Percentiles rank a stretch among this genome's conserved stretches.
Evolutionary conservation across 2,113 vertebrate genomes (phyloP).

Genomic region (Galemys pyrenaicus): DNA sequence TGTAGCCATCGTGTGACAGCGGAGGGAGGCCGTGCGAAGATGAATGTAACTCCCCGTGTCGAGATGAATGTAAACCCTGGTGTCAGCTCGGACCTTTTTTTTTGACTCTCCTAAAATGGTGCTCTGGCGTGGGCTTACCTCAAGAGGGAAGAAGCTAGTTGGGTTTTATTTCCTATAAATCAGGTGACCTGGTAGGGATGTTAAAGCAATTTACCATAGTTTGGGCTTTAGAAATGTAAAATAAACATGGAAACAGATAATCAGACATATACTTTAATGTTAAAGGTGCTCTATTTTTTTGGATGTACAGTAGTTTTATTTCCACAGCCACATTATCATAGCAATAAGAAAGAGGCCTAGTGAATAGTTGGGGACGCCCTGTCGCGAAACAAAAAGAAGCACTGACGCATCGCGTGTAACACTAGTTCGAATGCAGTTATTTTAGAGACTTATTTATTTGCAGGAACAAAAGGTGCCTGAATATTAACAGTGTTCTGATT

Average conservation of each 20-base stretch:
- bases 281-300: constrained; percentile 93
- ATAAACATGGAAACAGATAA: constrained; percentile 82
- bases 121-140: constrained; percentile 75
- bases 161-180: constrained; percentile 73
- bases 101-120: constrained; percentile 55
- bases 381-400: constrained; percentile 85
- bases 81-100: constrained; percentile 84
- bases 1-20: constrained; percentile 68
- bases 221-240: constrained; percentile 87
- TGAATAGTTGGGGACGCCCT: constrained; percentile 86
- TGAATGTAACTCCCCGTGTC: constrained; percentile 89
- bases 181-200: constrained; percentile 79
- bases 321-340: constrained; percentile 93
- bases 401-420: constrained; percentile 88
- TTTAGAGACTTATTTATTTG: constrained; percentile 92
- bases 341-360: constrained; percentile 94
- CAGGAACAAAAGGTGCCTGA: constrained; percentile 94
- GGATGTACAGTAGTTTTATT: constrained; percentile 92
- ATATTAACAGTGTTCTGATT: constrained; percentile 91
- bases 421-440: constrained; percentile 87
- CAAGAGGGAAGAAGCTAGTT: constrained; percentile 63
- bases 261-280: constrained; percentile 90
- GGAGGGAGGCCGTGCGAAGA: constrained; percentile 77
- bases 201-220: constrained; percentile 80
- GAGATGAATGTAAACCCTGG: constrained; percentile 65